Percentiles rank a stretch among this genome's conserved stretches.
Evolutionary conservation across 2,113 vertebrate species (phyloP).

Genomic region (Pituophis catenifer): DNA sequence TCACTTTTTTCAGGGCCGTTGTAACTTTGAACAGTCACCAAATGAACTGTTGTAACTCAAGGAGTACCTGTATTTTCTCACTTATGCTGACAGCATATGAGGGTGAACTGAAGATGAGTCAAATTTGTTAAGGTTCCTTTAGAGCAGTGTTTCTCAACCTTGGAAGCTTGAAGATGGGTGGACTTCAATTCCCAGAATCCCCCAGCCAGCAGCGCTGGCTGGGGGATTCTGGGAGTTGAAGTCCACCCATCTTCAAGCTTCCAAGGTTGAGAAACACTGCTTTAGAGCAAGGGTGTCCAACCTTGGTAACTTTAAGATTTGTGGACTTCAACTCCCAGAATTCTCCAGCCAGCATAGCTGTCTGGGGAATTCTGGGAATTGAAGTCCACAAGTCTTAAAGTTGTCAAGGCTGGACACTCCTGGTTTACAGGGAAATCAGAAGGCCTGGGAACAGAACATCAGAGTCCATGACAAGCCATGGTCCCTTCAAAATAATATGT

Average conservation of each 20-base stretch:
- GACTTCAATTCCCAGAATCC: neutral
- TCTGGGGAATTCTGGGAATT: too few species aligned
- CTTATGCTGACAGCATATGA: neutral
- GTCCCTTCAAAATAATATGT: neutral
- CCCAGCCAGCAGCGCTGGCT: too few species aligned
- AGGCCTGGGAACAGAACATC: neutral
- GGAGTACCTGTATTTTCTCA: neutral
- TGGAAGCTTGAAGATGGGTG: neutral
- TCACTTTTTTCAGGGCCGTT: too few species aligned
- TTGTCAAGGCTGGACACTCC: neutral
- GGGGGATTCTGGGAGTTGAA: too few species aligned
- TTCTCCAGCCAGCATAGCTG: neutral
- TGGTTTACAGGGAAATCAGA: neutral
- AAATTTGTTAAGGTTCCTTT: neutral
- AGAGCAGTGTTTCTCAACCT: neutral
- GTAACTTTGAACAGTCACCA: too few species aligned
- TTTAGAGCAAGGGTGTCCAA: neutral
- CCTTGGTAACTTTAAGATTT: neutral
- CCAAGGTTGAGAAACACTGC: too few species aligned
- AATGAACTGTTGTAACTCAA: too few species aligned
- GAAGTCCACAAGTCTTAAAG: neutral
- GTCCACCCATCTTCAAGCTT: too few species aligned
- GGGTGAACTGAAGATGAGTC: neutral
- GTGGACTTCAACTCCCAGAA: neutral
- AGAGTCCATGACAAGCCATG: neutral